These are phyloP conservation scores for Varroa destructor DNA, from an alignment of 1,140 invertebrate genomes.

Conservation along the genomic window DNA sequence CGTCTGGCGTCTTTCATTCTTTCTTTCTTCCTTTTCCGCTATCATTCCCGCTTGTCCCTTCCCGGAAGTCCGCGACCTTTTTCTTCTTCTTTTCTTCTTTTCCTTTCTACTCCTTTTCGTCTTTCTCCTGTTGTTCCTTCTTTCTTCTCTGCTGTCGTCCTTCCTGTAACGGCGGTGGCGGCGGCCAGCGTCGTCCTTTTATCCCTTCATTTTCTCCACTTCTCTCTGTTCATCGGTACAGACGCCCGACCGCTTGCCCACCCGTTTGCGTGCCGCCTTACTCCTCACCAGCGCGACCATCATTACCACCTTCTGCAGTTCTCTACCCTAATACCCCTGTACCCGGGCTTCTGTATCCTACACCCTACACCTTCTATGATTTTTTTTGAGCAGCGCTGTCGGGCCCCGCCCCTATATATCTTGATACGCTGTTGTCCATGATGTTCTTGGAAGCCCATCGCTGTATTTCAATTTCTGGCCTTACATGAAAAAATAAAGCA, in stretches of 20 bases:
- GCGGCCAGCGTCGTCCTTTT: neutral
- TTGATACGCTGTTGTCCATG: too few relatives aligned
- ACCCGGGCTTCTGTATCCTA: too few relatives aligned
- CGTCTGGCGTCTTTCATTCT: neutral
- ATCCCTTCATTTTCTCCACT: constrained; percentile 14
- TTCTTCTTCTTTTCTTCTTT: neutral
- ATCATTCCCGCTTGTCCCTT: neutral
- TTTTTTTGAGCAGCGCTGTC: too few relatives aligned
- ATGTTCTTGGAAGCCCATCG: too few relatives aligned
- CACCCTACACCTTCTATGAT: too few relatives aligned
- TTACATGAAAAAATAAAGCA: too few relatives aligned
- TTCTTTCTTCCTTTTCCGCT: neutral
- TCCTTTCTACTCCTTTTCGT: neutral
- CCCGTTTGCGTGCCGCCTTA: neutral
- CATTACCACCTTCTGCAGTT: too few relatives aligned
- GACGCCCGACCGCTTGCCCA: neutral
- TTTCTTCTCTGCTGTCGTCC: constrained; percentile 8
- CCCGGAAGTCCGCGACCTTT: neutral
- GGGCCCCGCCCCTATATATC: too few relatives aligned
- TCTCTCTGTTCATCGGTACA: constrained; percentile 4
- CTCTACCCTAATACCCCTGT: too few relatives aligned
- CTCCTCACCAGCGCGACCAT: too few relatives aligned
- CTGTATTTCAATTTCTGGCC: too few relatives aligned
- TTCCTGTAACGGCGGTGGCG: neutral
- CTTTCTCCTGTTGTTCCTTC: neutral